A percentile compares a stretch with the other conserved stretches of the same genome.
Conservation (phyloP, 1,140 invertebrate species). For the Diachasmimorpha longicaudata region DNA sequence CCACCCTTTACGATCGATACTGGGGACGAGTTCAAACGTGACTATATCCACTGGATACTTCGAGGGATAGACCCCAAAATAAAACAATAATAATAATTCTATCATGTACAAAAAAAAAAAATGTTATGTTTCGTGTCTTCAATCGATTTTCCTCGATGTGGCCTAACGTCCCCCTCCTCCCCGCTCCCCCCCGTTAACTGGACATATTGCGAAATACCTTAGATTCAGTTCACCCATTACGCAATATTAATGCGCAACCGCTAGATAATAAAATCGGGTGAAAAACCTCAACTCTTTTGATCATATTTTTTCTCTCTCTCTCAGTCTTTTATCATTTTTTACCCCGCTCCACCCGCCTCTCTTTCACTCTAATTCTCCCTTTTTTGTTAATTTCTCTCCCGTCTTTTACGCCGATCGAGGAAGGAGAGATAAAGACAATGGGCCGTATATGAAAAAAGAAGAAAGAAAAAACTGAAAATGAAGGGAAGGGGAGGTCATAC, state of each 20-base stretch:
- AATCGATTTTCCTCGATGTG: too few species aligned
- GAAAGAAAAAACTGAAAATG: background rate
- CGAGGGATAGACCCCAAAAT: background rate
- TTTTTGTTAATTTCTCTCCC: background rate
- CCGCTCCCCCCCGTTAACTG: background rate
- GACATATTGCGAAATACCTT: background rate
- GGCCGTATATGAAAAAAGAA: slow-evolving; percentile 7
- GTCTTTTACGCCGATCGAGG: background rate
- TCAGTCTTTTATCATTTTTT: background rate
- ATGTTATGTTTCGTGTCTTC: too few species aligned
- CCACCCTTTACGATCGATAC: slow-evolving; percentile 9
- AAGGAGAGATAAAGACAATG: slow-evolving; percentile 19
- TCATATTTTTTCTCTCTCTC: background rate
- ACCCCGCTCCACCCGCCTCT: background rate
- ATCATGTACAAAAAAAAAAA: background rate
- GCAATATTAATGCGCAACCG: background rate
- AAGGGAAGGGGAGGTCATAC: slow-evolving; percentile 16
- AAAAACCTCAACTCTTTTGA: background rate
- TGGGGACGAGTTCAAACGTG: slow-evolving; percentile 8
- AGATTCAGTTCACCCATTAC: slow-evolving; percentile 2
- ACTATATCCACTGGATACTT: background rate
- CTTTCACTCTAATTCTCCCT: slow-evolving; percentile 1
- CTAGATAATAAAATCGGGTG: slow-evolving; percentile 5
- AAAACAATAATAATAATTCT: background rate
- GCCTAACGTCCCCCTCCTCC: background rate